Conservation (phyloP, 2,888 invertebrate genomes). For the Rotaria sp. region DNA sequence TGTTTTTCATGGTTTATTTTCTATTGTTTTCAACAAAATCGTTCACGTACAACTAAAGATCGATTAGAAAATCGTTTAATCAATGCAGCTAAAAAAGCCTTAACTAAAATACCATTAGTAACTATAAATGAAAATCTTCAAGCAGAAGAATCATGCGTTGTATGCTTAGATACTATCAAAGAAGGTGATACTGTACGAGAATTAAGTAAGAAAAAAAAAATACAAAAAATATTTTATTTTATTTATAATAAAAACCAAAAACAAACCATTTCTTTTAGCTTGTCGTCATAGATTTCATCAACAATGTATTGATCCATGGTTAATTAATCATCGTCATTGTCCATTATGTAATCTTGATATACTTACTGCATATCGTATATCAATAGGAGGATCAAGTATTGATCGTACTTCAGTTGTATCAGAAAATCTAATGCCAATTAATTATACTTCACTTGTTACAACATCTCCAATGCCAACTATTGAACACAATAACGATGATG, state of each 20-base stretch:
- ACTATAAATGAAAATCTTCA: slow-evolving; percentile 58
- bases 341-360: slow-evolving; percentile 29
- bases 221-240: neutral
- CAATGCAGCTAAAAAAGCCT: slow-evolving; percentile 83
- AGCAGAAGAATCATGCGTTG: slow-evolving; percentile 24
- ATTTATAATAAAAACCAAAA: neutral
- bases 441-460: neutral
- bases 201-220: neutral
- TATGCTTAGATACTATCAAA: slow-evolving; percentile 36
- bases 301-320: slow-evolving; percentile 8
- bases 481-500: neutral
- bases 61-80: slow-evolving; percentile 76
- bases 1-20: slow-evolving; percentile 88
- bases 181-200: slow-evolving; percentile 26
- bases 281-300: slow-evolving; percentile 26
- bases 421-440: neutral
- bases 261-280: neutral
- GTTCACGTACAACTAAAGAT: slow-evolving; percentile 88
- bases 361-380: slow-evolving; percentile 24
- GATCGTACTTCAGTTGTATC: neutral
- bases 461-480: neutral
- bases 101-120: slow-evolving; percentile 83
- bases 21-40: slow-evolving; percentile 86
- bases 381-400: neutral
- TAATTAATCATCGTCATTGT: slow-evolving; percentile 17